Conservation (phyloP, 2,888 invertebrate species). For the Helleia helle region DNA sequence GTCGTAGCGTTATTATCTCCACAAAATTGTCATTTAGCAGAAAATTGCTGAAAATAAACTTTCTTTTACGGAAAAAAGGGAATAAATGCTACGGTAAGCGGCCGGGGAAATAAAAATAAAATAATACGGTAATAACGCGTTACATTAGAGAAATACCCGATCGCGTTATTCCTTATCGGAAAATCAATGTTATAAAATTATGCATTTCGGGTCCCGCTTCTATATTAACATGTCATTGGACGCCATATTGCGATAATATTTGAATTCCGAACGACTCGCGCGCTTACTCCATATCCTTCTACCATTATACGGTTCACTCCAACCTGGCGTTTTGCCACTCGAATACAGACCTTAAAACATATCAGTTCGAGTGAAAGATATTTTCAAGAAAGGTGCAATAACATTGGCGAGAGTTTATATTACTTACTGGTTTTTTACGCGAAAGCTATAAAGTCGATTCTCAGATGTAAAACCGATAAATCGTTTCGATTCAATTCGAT, state of each 20-base stretch:
- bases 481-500: constrained; percentile 51
- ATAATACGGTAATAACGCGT: not conserved
- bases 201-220: constrained; percentile 54
- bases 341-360: constrained; percentile 27
- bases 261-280: constrained; percentile 44
- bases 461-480: constrained; percentile 38
- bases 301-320: constrained; percentile 10
- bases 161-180: constrained; percentile 14
- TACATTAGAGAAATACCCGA: constrained; percentile 7
- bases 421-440: constrained; percentile 46
- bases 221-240: constrained; percentile 69
- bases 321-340: constrained; percentile 9
- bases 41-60: too few relatives aligned
- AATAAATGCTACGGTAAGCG: too few relatives aligned
- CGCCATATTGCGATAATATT: constrained; percentile 67
- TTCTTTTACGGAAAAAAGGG: too few relatives aligned
- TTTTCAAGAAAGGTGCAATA: constrained; percentile 6
- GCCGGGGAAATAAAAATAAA: too few relatives aligned
- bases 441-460: constrained; percentile 44
- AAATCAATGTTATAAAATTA: constrained; percentile 49
- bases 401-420: constrained; percentile 33
- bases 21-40: too few relatives aligned
- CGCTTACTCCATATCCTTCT: constrained; percentile 23
- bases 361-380: constrained; percentile 10
- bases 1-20: too few relatives aligned